Percentiles rank a stretch among this genome's conserved stretches.
phyloP scores from a whole-genome alignment of 2,888 invertebrate genomes.

The Molanna angustata region DNA sequence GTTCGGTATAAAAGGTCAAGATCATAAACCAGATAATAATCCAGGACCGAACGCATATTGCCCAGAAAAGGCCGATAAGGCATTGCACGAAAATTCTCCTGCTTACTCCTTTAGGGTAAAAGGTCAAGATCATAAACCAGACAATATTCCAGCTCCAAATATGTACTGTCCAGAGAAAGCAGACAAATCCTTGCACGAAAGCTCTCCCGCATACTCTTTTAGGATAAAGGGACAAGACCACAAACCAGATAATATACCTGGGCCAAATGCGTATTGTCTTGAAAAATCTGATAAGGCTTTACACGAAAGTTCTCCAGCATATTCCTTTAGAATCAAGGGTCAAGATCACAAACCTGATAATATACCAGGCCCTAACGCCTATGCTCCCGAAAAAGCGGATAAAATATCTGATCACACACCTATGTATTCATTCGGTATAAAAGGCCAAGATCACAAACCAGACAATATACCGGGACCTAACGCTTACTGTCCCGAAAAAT shows the following conservation, averaged over 20 bases:
- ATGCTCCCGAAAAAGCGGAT: slow-evolving; percentile 61
- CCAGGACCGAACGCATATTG: slow-evolving; percentile 63
- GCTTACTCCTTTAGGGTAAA: slow-evolving; percentile 58
- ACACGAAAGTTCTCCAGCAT: slow-evolving; percentile 59
- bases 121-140: slow-evolving; percentile 50
- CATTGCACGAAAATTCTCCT: slow-evolving; percentile 55
- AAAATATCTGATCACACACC: slow-evolving; percentile 55
- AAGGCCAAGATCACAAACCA: slow-evolving; percentile 58
- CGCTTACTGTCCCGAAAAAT: slow-evolving; percentile 58
- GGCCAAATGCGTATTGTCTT: slow-evolving; percentile 57
- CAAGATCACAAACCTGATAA: slow-evolving; percentile 50
- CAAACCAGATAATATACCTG: slow-evolving; percentile 55
- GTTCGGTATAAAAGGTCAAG: slow-evolving; percentile 48
- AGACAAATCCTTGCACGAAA: slow-evolving; percentile 37
- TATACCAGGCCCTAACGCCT: slow-evolving; percentile 65
- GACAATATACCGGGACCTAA: slow-evolving; percentile 63
- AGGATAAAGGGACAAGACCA: slow-evolving; percentile 36
- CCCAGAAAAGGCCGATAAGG: slow-evolving; percentile 53
- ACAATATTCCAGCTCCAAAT: slow-evolving; percentile 63
- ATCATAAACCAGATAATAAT: slow-evolving; percentile 41
- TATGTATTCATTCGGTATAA: slow-evolving; percentile 57
- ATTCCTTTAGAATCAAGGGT: slow-evolving; percentile 55
- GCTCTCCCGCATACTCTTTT: slow-evolving; percentile 30
- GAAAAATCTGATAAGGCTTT: slow-evolving; percentile 52
- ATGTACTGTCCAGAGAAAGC: slow-evolving; percentile 59